Evolutionary conservation across 2,888 invertebrate genomes (phyloP), one percentile per base, ranked within the genome.

Genomic region (Elmis aenea): DNA sequence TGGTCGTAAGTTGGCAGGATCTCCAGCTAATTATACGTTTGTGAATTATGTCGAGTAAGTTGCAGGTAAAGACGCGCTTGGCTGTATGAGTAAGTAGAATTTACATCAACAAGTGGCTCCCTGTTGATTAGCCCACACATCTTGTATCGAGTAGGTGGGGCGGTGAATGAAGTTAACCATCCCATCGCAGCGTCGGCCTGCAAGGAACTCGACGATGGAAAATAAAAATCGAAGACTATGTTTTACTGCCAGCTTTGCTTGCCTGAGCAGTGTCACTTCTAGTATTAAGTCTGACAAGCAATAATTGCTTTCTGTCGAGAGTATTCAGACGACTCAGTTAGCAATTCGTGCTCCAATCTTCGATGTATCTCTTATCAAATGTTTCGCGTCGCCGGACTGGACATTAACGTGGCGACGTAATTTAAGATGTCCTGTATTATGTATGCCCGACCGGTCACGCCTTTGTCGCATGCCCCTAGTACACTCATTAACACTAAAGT

Each of bases 91-190:
- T 50, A 51, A 52, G 46, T 52, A 44, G 30, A 42, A 40, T 37
- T 48, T 46, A 41, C 50, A 56, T 58, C 60, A 60, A 60, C 60
- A 60, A 60, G 60, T 60, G 60, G 59, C 55, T 58, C 52, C 42
- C 48, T 37, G 54, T 54, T 54, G 51, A 52, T 52, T 54, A 52
- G 46, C 48, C 33, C 22, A 36, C 40, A 38, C 35, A 39, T 44
- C 46, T 45, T 49, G 48, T 47, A 46, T 50, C 45, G 45, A 28
- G 31, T 8, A 18, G 35, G 29, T 26, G 26, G 31, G 41, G 23
- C 29, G 31, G 26, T 6, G 24, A 36, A 41, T 27, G 29, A 13
- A 22, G 12, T 22, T 22, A 36, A 26, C 27, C 15, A 12, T 27
- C 8, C 14, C 11, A n/a, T n/a, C n/a, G n/a, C n/a, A n/a, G 13